phyloP scores from a whole-genome alignment of 2,888 invertebrate species.

The Mesopsocus fuscifrons region DNA sequence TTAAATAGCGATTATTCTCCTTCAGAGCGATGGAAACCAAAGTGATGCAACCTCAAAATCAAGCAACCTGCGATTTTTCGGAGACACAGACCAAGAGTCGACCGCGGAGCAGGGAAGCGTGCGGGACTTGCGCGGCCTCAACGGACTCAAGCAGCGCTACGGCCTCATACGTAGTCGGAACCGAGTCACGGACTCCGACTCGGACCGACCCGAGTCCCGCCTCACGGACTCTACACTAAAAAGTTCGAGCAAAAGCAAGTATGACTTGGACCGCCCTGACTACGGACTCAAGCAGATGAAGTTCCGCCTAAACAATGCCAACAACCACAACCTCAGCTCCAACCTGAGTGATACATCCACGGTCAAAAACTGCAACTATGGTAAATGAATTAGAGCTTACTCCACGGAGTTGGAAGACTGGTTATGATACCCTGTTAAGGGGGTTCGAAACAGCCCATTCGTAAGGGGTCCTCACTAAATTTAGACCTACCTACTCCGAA shows the following conservation, averaged over 20 bases:
- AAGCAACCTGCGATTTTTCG: slow-evolving; percentile 65
- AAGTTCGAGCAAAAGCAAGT: slow-evolving; percentile 7
- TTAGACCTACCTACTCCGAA: too few species aligned
- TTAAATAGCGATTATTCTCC: too few species aligned
- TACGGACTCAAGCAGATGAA: slow-evolving; percentile 8
- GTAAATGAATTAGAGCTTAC: slow-evolving; percentile 2
- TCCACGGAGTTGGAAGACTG: too few species aligned
- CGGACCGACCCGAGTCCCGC: slow-evolving; percentile 26
- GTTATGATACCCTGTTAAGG: too few species aligned
- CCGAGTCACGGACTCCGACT: slow-evolving; percentile 12
- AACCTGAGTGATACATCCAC: slow-evolving; percentile 8
- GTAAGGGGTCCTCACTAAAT: too few species aligned
- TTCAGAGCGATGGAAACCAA: not conserved
- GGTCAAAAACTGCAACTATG: slow-evolving; percentile 5
- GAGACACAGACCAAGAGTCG: slow-evolving; percentile 64
- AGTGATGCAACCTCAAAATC: slow-evolving; percentile 20
- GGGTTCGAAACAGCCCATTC: too few species aligned
- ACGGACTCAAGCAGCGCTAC: slow-evolving; percentile 1
- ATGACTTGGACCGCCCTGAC: slow-evolving; percentile 5
- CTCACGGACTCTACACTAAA: slow-evolving; percentile 5
- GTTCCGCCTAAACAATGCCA: not conserved
- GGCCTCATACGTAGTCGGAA: slow-evolving; percentile 2
- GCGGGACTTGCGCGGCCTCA: not conserved
- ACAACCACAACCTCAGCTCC: slow-evolving; percentile 1
- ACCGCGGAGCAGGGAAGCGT: slow-evolving; percentile 29